These are phyloP conservation scores for Andrena trimmerana DNA, from an alignment of 2,888 invertebrate genomes.

Conservation along the genomic window DNA sequence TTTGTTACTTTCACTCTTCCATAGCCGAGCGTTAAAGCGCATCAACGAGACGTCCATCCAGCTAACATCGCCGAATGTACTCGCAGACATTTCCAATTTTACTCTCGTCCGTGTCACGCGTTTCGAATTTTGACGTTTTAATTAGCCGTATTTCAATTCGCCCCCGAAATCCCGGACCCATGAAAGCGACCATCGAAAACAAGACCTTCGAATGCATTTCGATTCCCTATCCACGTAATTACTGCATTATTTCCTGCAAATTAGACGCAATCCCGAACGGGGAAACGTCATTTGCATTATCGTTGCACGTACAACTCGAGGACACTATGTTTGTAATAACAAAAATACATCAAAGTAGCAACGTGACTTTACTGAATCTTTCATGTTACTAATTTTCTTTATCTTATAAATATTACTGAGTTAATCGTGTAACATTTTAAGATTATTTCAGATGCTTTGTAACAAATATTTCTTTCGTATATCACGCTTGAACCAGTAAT, in stretches of 20 bases:
- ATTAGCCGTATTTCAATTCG: conserved; percentile 36
- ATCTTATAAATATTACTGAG: too few relatives aligned
- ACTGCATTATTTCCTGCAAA: neutral
- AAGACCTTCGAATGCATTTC: conserved; percentile 3
- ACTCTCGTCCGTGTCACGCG: neutral
- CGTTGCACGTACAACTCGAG: too few relatives aligned
- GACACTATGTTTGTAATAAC: too few relatives aligned
- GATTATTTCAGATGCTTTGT: too few relatives aligned
- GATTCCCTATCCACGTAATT: neutral
- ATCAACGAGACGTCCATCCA: conserved; percentile 38
- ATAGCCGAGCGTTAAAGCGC: conserved; percentile 4
- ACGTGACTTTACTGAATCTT: too few relatives aligned
- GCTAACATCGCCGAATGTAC: conserved; percentile 28
- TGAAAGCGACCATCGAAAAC: neutral
- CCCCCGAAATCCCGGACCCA: neutral
- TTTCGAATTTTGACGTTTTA: conserved; percentile 40
- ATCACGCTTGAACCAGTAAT: too few relatives aligned
- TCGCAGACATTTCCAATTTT: conserved; percentile 23
- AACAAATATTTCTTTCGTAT: too few relatives aligned
- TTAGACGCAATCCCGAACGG: conserved; percentile 1
- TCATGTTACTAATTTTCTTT: too few relatives aligned
- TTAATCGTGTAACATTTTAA: too few relatives aligned
- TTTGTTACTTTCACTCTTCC: conserved; percentile 19
- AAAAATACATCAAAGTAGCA: too few relatives aligned
- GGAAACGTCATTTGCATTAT: too few relatives aligned